Base-by-base conservation (phyloP, 2,888 invertebrate genomes). In the Candidula unifasciata region DNA sequence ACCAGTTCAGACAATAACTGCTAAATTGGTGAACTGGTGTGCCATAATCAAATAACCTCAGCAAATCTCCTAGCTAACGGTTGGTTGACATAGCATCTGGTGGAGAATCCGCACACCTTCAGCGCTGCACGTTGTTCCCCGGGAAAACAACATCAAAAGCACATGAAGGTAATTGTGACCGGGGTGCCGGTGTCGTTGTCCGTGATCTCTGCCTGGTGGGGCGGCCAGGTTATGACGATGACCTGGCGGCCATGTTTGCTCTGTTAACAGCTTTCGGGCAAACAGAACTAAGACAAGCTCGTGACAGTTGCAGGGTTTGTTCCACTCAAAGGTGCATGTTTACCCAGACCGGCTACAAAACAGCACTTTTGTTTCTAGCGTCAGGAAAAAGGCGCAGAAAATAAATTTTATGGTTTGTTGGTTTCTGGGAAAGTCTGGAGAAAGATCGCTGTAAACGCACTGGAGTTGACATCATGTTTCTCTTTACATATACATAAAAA, bases 171-270 rank as follows among this genome's bases (percentile, higher is more conserved):
- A 78, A 78, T 64, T 78, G 78, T 64, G 78, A 33, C 64, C 33
- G 64, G 24, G 35, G 60, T 30, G 35, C 37, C 37, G 80, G 80
- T 52, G 69, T 80, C 69, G 69, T 24, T 57, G 80, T 44, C 37
- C 80, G 69, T 69, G 80, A 80, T 69, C 52, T 27, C 37, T 54
- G 69, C 69, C 80, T 80, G 68, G 80, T 80, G 52, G 80, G 35
- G 54, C 44, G 27, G 21, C 1, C 13, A 44, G 18, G 52, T 37
- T 68, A 68, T 52, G 80, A 68, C 44, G 68, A 68, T 52, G 80
- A 44, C 80, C 69, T 33, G 68, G 18, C 69, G 33, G 80, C 54
- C 52, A 69, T 80, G 27, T 80, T 80, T 80, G 69, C 69, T n/a
- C 3, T 69, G 80, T 52, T 69, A 68, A 64, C 64, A 78, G 35